Evolutionary conservation across 2,888 invertebrate species (phyloP).

Genomic region (Cantharis nigra): DNA sequence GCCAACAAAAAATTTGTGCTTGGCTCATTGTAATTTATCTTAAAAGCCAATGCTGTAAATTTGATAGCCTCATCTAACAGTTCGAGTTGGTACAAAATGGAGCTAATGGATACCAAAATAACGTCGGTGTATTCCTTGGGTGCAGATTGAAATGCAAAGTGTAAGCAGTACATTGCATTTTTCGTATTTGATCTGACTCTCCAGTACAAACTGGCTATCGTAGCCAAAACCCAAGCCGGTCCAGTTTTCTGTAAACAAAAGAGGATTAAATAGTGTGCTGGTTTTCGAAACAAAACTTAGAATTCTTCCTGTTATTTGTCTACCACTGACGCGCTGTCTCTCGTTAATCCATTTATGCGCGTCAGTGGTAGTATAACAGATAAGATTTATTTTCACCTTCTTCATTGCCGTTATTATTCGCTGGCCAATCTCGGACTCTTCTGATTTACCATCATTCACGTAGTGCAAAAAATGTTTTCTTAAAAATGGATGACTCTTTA

Average conservation of each 20-base stretch:
- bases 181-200: constrained; percentile 70
- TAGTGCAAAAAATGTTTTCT: constrained; percentile 49
- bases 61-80: constrained; percentile 67
- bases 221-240: constrained; percentile 74
- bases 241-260: constrained; percentile 64
- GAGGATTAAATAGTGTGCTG: no score
- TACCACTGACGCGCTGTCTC: no score
- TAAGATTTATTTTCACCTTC: constrained; percentile 51
- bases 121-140: constrained; percentile 67
- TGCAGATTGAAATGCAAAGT: constrained; percentile 64
- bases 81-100: constrained; percentile 69
- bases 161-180: constrained; percentile 73
- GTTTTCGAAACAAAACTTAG: no score
- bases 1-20: constrained; percentile 72
- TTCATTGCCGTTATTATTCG: constrained; percentile 73
- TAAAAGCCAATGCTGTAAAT: constrained; percentile 66
- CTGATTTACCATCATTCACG: constrained; percentile 51
- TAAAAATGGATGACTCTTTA: constrained; percentile 45
- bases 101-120: constrained; percentile 71
- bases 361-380: no score
- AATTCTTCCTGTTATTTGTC: no score
- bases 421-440: constrained; percentile 78
- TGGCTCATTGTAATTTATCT: constrained; percentile 69
- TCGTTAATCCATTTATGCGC: no score
- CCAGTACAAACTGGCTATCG: constrained; percentile 79